These are phyloP conservation scores for Amphimedon queenslandica DNA, from an alignment of 37 sponge, comb jelly and placozoan genomes.

Conservation along the genomic window DNA sequence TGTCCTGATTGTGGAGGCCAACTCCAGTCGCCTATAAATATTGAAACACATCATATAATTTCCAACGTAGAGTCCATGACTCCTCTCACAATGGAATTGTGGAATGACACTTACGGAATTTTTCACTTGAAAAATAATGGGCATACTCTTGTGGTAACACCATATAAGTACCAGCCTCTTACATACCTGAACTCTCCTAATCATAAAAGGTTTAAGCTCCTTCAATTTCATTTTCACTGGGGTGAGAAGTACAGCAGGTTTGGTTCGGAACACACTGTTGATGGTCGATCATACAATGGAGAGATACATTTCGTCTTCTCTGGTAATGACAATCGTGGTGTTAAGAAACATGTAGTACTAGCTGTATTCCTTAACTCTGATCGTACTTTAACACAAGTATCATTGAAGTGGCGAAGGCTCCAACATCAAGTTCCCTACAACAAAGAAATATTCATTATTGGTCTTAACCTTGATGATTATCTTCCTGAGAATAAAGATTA, in stretches of 20 bases:
- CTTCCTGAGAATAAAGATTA: conserved; percentile 36
- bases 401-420: background rate
- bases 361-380: background rate
- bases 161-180: background rate
- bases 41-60: too few relatives aligned
- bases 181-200: background rate
- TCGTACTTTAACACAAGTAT: background rate
- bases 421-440: background rate
- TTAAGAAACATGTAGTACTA: background rate
- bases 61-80: too few relatives aligned
- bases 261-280: background rate
- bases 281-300: background rate
- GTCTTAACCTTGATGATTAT: background rate
- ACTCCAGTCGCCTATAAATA: too few relatives aligned
- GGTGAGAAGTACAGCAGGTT: background rate
- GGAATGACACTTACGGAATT: too few relatives aligned
- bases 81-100: too few relatives aligned
- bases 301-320: conserved; percentile 12
- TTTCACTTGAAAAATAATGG: background rate
- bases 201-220: background rate
- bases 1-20: too few relatives aligned
- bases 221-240: conserved; percentile 13
- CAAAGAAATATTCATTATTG: background rate
- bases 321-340: background rate
- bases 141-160: background rate